Base-by-base conservation (phyloP, 2,797 vertebrate species). In the Sebastes hubbsi region DNA sequence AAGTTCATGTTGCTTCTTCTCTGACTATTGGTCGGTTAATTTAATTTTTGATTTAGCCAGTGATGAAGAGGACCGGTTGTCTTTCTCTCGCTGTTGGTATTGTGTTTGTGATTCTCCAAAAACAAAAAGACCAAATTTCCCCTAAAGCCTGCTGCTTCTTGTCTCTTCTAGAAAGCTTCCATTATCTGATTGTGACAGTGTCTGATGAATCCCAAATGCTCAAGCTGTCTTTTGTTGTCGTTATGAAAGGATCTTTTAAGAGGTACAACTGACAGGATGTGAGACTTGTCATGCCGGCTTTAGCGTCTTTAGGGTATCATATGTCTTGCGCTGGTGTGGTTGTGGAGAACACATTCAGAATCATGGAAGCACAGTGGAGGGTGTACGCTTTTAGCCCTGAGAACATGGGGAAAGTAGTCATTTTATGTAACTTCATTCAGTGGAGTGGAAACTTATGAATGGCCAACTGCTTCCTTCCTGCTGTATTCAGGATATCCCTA, bases 381-480 rank as follows among this genome's bases (percentile, higher is more conserved):
- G 2, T 6, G 14, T 42, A 38, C 2, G 13, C 3, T 22, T 4
- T 22, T 5, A 20, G 29, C 13, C 8, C 12, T 2, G n/a, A 64
- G 27, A 56, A 70, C 30, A 56, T 8, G 16, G 10, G 25, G 24
- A 13, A n/a, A 14, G 24, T 16, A 10, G 11, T 63, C 1, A 8
- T 61, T 60, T 49, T 8, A 52, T 42, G 11, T 20, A 29, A 72
- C 36, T 25, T 29, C 11, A 49, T 56, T 1, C 8, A 13, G 42
- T 18, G 32, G 18, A 61, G 29, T 1, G 14, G 55, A 4, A 58
- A 2, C 25, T 52, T 18, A 16, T 42, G 14, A 16, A 42, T 78
- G 71, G 24, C 42, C 30, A 55, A 11, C 36, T 25, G 49, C 74
- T 84, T 86, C 75, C 83, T 84, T 81, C 68, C 82, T 75, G 79